phyloP scores from a whole-genome alignment of 1,140 invertebrate species.

The Drosophila kepulauana region DNA sequence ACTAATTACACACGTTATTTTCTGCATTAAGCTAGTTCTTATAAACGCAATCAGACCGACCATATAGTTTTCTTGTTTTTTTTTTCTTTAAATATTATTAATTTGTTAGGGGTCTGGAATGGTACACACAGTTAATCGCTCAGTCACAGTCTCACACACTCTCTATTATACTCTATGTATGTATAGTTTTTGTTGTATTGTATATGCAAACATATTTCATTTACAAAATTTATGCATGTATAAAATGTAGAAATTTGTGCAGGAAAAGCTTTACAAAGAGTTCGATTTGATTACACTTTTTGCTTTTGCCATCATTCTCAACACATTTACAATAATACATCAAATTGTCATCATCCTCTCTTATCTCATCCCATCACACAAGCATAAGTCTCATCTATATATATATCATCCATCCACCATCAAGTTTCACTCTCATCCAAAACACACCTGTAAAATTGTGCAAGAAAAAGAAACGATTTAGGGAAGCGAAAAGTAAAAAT shows the following conservation, averaged over 20 bases:
- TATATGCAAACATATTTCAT: conserved; percentile 31
- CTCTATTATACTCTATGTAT: conserved; percentile 7
- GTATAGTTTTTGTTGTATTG: conserved; percentile 16
- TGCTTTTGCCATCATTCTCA: conserved; percentile 13
- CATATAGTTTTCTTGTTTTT: conserved; percentile 14
- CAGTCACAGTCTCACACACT: conserved; percentile 61
- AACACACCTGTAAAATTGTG: conserved; percentile 66
- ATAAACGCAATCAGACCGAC: conserved; percentile 34
- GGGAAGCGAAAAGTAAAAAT: conserved; percentile 24
- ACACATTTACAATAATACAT: conserved; percentile 53
- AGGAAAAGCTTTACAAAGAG: conserved; percentile 38
- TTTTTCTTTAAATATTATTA: conserved; percentile 14
- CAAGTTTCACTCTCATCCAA: conserved; percentile 53
- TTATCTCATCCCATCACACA: conserved; percentile 47
- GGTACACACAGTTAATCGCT: conserved; percentile 43
- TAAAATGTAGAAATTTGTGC: conserved; percentile 68
- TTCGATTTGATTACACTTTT: conserved; percentile 29
- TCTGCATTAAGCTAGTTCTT: background rate
- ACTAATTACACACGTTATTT: background rate
- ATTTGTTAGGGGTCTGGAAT: conserved; percentile 54
- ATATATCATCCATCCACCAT: conserved; percentile 45
- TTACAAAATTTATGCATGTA: conserved; percentile 43
- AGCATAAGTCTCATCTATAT: conserved; percentile 43
- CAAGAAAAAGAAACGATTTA: conserved; percentile 42
- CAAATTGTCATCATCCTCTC: conserved; percentile 59